Evolutionary conservation across 2,113 vertebrate species (phyloP).

Genomic region (Nettapus auritus): DNA sequence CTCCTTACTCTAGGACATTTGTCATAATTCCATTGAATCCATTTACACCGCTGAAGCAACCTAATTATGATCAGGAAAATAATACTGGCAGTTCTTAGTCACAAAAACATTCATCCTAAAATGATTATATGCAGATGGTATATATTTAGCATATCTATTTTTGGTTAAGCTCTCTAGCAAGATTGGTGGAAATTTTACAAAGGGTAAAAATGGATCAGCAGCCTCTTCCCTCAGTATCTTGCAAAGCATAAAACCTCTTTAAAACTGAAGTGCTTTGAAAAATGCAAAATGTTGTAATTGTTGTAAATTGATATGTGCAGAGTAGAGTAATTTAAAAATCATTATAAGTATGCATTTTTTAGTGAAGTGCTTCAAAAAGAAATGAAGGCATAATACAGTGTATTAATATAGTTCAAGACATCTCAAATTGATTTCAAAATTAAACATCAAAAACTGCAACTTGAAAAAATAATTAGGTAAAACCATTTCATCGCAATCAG

Average conservation of each 20-base stretch:
- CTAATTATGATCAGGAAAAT: conserved; percentile 60
- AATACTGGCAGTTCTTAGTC: conserved; percentile 64
- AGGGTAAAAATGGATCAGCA: conserved; percentile 63
- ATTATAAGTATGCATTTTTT: conserved; percentile 78
- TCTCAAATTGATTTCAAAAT: conserved; percentile 80
- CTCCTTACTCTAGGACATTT: conserved; percentile 48
- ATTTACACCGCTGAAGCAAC: conserved; percentile 59
- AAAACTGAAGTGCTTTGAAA: conserved; percentile 71
- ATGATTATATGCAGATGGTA: conserved; percentile 58
- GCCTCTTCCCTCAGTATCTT: conserved; percentile 50
- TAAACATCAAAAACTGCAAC: conserved; percentile 74
- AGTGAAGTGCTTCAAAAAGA: conserved; percentile 75
- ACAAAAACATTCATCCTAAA: conserved; percentile 53
- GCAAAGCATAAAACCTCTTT: conserved; percentile 64
- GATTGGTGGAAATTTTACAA: conserved; percentile 56
- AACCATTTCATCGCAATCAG: conserved; percentile 72
- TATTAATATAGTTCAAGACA: conserved; percentile 77
- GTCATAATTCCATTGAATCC: conserved; percentile 56
- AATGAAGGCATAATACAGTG: conserved; percentile 65
- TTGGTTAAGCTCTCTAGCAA: conserved; percentile 57
- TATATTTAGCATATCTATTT: conserved; percentile 73
- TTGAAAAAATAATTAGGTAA: conserved; percentile 80
- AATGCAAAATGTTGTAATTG: conserved; percentile 76
- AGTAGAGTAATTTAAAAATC: conserved; percentile 80
- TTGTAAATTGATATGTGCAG: conserved; percentile 78